Conservation (phyloP, 2,113 vertebrate species). For the Spermophilus dauricus region DNA sequence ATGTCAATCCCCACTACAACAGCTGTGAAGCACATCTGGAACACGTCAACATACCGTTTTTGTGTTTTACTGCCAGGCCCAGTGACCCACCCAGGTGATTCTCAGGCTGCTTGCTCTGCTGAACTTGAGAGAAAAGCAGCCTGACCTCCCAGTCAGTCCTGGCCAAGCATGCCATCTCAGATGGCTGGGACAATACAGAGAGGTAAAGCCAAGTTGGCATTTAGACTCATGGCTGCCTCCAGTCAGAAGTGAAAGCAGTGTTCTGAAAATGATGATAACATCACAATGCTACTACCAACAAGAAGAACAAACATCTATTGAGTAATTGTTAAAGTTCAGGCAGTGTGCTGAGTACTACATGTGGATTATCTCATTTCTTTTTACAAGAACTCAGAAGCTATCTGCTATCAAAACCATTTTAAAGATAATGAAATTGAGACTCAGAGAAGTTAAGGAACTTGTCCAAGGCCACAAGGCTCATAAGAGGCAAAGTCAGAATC, state of each 20-base stretch:
- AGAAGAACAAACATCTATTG: neutral
- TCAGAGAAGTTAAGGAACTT: slow-evolving; percentile 39
- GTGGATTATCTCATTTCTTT: neutral
- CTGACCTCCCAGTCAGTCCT: neutral
- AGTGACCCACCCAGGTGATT: neutral
- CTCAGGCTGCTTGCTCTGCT: neutral
- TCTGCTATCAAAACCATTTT: neutral
- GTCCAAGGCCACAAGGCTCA: neutral
- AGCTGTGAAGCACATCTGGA: neutral
- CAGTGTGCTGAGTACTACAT: neutral
- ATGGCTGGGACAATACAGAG: neutral
- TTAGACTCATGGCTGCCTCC: neutral
- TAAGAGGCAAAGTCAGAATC: neutral
- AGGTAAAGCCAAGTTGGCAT: neutral
- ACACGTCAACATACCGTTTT: neutral
- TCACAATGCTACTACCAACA: neutral
- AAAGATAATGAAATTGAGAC: slow-evolving; percentile 18
- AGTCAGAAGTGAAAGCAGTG: neutral
- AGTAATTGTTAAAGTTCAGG: neutral
- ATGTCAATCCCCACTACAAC: no score
- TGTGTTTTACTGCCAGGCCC: neutral
- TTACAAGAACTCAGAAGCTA: neutral
- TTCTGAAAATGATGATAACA: slow-evolving; percentile 5
- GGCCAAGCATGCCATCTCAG: neutral
- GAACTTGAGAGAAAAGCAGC: neutral